Conservation (phyloP, 2,113 vertebrate species). For the Verasper variegatus region DNA sequence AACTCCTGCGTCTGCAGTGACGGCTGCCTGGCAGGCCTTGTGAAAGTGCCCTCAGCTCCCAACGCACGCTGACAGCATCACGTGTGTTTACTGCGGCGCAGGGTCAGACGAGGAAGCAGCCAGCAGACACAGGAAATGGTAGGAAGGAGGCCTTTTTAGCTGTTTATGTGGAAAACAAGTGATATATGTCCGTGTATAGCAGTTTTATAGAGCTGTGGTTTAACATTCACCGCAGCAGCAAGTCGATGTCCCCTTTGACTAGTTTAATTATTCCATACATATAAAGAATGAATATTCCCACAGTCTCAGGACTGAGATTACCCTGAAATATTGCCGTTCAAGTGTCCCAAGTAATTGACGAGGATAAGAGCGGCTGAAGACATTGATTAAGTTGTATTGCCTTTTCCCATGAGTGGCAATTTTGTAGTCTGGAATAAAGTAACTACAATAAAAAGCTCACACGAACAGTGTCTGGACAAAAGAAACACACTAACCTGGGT, state of each 20-base stretch:
- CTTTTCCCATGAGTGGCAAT: not conserved
- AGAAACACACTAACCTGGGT: not conserved
- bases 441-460: not conserved
- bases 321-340: constrained; percentile 6
- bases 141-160: constrained; percentile 4
- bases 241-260: not conserved
- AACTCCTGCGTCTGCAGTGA: not conserved
- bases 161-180: constrained; percentile 8
- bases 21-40: constrained; percentile 21
- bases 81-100: constrained; percentile 17
- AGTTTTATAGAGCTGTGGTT: constrained; percentile 1
- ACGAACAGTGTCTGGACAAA: not conserved
- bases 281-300: constrained; percentile 16
- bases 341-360: not conserved
- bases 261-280: constrained; percentile 22
- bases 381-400: not conserved
- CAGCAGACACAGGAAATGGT: constrained; percentile 28
- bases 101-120: constrained; percentile 20
- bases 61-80: constrained; percentile 11
- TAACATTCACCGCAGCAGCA: constrained; percentile 21
- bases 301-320: not conserved
- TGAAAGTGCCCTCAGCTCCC: constrained; percentile 23
- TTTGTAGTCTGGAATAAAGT: not conserved
- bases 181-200: no score
- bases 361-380: not conserved